phyloP scores from a whole-genome alignment of 37 sponge, comb jelly and placozoan genomes.

The Halisarca cf. caerulea region DNA sequence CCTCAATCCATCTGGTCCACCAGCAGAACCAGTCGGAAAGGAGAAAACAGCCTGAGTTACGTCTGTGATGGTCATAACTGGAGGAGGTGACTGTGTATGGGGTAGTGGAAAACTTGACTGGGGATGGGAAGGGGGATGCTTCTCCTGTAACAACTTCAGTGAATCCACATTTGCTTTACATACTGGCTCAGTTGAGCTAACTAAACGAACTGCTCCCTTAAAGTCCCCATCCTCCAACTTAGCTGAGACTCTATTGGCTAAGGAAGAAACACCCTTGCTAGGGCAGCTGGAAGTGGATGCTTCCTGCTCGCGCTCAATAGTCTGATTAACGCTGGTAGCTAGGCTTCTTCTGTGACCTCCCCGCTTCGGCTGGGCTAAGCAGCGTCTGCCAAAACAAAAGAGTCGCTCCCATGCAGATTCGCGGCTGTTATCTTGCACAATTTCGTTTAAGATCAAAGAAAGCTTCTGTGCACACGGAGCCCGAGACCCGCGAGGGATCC shows the following conservation, averaged over 20 bases:
- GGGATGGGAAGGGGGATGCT: constrained; percentile 10
- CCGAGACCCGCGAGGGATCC: constrained; percentile 36
- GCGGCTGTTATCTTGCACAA: not conserved
- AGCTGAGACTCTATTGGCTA: constrained; percentile 12
- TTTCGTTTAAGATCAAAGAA: constrained; percentile 19
- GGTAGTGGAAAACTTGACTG: not conserved
- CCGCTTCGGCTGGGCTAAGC: not conserved
- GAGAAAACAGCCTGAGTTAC: constrained; percentile 9
- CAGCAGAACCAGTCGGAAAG: constrained; percentile 20
- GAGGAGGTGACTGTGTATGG: constrained; percentile 20
- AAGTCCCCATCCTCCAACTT: constrained; percentile 17
- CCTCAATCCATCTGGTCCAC: constrained; percentile 4
- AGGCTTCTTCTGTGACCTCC: constrained; percentile 17
- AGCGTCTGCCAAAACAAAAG: constrained; percentile 6
- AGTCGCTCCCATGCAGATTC: constrained; percentile 31
- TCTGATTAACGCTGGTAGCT: constrained; percentile 22
- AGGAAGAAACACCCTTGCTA: not conserved
- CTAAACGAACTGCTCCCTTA: constrained; percentile 27
- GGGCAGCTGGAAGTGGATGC: not conserved
- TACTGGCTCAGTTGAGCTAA: constrained; percentile 25
- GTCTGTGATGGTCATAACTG: constrained; percentile 21
- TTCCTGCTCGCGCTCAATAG: constrained; percentile 14
- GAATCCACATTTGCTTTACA: constrained; percentile 5
- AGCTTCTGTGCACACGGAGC: constrained; percentile 22
- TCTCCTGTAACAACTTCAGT: constrained; percentile 25